Conservation (phyloP, 2,113 vertebrate species). For the Daphoenositta chrysoptera region DNA sequence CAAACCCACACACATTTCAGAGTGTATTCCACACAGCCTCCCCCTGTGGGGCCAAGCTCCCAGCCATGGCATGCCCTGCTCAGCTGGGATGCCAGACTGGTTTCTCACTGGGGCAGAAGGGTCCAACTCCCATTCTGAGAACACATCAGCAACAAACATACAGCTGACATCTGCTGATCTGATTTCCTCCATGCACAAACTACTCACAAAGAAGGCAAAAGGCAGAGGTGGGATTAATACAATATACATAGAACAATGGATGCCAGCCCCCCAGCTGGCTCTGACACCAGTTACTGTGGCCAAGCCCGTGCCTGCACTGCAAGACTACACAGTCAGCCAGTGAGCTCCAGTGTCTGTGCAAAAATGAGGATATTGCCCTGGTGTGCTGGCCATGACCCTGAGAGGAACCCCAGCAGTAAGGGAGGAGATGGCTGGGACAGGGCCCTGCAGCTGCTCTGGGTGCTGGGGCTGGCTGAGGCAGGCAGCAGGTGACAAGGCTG, state of each 20-base stretch:
- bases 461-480: not conserved
- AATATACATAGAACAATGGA: fast-evolving
- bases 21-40: not conserved
- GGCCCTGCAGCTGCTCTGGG: not conserved
- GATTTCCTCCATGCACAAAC: not conserved
- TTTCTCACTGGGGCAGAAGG: not conserved
- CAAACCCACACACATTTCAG: not conserved
- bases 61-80: not conserved
- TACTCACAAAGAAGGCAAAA: not conserved
- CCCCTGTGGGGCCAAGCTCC: not conserved
- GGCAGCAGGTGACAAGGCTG: not conserved
- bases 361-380: fast-evolving
- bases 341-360: not conserved
- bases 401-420: not conserved
- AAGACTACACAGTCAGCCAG: not conserved
- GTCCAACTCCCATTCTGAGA: not conserved
- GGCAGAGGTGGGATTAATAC: not conserved
- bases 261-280: not conserved
- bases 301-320: not conserved
- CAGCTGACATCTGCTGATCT: not conserved
- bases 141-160: not conserved
- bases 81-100: not conserved
- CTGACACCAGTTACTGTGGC: not conserved
- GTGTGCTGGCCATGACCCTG: too few relatives aligned
- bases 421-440: not conserved